Evolutionary conservation across 2,797 vertebrate genomes (phyloP), one percentile per base, ranked within the genome.

Genomic region (Sphenopsis melanotis): DNA sequence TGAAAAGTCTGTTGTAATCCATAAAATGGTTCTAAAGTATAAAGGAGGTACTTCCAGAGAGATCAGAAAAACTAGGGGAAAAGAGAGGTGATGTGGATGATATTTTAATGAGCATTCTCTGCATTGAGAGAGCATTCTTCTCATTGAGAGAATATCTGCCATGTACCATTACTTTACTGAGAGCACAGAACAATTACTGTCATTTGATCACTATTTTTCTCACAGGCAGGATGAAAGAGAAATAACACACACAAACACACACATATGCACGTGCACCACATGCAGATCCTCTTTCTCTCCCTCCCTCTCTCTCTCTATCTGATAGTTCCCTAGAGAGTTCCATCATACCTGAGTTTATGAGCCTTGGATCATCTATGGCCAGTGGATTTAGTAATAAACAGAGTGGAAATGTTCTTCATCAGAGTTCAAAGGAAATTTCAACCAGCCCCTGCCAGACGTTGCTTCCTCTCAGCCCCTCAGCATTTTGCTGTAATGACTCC

Each of bases 281-380:
- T 55, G 65, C 76, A 83, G 41, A 80, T 14, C 16, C 57, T 37
- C 16, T 42, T 39, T 46, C 23, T 50, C 23, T 37, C 32, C 16
- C 53, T 57, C n/a, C 24, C 19, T 41, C 41, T 61, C 34, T n/a
- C 23, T 50, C 36, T 65, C 34, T 34, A 14, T 46, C 26, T 80
- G 49, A 91, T 59, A 83, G 76, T 5, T 86, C 91, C 77, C 55
- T 30, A 29, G 36, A 50, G 91, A 83, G 72, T 81, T 93, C 66
- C 59, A 93, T 92, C 93, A 95, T 92, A 96, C 90, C 90, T 81
- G 32, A 84, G 59, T 96, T 96, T 97, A 97, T 78, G 94, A 96
- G 90, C 69, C 78, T 88, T 91, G 94, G 85, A 88, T 95, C 86
- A 94, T 94, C 95, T 83, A 72, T 46, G 87, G 77, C 80, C 79